Evolutionary conservation across 2,113 vertebrate species (phyloP), one percentile per base, ranked within the genome.

Genomic region (Tringa solitaria): DNA sequence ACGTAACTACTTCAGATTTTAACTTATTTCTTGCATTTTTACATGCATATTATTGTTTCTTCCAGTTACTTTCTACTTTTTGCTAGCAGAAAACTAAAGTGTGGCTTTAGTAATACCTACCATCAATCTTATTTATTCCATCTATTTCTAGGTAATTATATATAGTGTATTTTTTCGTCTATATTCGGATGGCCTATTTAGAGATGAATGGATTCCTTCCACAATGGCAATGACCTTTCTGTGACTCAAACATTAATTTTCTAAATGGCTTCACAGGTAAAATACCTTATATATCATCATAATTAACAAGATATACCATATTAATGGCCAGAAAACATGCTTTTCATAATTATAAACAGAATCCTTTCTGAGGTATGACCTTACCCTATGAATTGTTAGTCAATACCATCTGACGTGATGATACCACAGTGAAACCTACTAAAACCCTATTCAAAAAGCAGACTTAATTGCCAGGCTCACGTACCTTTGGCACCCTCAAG

Each of bases 181-280:
- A 65, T 75, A 79, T 94, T 95, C 0, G 19, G 87, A 91, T 81
- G 87, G 87, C 59, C 87, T 95, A 83, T 77, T 95, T 77, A 77
- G 90, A 93, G 79, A 96, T 86, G 84, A 93, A 91, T 88, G 75
- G 82, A 86, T 92, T 94, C 76, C 56, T 93, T 86, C 79, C 87
- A 83, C 85, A 95, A 94, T 17, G 28, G 68, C 73, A 90, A 93
- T 89, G 93, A 96, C 93, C 94, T 92, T 93, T 94, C 85, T 90
- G 72, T 90, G 82, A 94, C 76, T 96, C 83, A 95, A 87, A 72
- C 56, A 93, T 96, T 91, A 90, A 88, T 97, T 97, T 97, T 95
- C 63, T 80, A 95, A 97, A 94, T 76, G 87, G 39, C 33, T 93
- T 92, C 72, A 94, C 60, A 93, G 90, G 87, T 95, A 82, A 94